Evolutionary conservation across 2,888 invertebrate genomes (phyloP), one percentile per base, ranked within the genome.

Genomic region (Yponomeuta plumbellus): DNA sequence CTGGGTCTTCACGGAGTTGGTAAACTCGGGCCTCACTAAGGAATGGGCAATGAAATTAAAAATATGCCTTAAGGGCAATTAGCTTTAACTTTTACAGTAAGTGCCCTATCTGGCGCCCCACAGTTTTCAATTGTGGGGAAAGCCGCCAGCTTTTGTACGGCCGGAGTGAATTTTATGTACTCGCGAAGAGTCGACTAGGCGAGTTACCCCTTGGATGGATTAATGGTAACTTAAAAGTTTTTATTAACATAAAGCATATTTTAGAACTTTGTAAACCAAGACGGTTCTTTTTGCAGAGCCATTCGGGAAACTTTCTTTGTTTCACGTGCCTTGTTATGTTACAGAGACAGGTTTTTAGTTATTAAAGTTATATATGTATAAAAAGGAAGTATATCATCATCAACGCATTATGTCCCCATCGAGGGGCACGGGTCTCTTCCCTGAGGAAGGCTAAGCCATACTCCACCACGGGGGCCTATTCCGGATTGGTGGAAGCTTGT

Each of bases 61-160:
- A 92, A 92, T 92, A 92, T 92, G 92, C 91, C 91, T 92, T 91
- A 90, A 91, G 92, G 91, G 92, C 91, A 92, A 92, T 92, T 92
- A 92, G 91, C 89, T 86, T 88, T 85, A 91, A 91, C 91, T 91
- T 91, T 91, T 88, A 88, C 89, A 86, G 88, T 85, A 89, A 89
- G 87, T 89, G 88, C 88, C 89, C 88, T 91, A 88, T 90, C 89
- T 84, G 76, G 77, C 80, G 86, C 86, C 86, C 80, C 80, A 80
- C 84, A 81, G 81, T 86, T 89, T 91, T 91, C 90, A 91, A 91
- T 91, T 90, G 89, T 84, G 86, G 90, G 88, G 87, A 84, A 81
- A 74, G 76, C 79, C 78, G 78, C 79, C 84, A 81, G 85, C 80
- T 81, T 84, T 83, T 52, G 81, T 64, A 40, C 40, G 82, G 76